Percentiles rank a stretch among this genome's conserved stretches.
These are phyloP conservation scores for Chironomus striatipennis DNA, from an alignment of 1,140 invertebrate species.

Conservation along the genomic window DNA sequence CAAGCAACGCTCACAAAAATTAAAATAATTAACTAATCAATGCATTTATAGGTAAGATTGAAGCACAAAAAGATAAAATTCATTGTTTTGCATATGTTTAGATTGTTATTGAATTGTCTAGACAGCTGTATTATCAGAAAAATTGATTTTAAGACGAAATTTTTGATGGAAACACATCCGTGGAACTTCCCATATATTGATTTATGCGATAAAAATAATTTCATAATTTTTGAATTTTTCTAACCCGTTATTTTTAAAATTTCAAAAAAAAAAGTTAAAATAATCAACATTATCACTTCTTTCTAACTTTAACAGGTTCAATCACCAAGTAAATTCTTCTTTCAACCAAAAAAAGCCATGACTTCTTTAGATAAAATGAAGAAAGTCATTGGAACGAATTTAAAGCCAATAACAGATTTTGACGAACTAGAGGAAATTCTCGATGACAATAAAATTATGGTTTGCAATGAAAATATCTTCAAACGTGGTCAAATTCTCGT, in stretches of 20 bases:
- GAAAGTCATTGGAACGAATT: background rate
- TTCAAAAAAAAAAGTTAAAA: background rate
- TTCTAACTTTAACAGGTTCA: background rate
- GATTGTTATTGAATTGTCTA: too few relatives aligned
- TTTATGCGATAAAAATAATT: too few relatives aligned
- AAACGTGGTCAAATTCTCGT: background rate
- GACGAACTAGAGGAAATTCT: background rate
- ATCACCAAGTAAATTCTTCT: background rate
- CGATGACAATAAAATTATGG: conserved; percentile 25
- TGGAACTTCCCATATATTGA: too few relatives aligned
- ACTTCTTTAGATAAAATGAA: background rate
- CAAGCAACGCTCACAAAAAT: too few relatives aligned
- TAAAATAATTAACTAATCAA: too few relatives aligned
- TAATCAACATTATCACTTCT: too few relatives aligned
- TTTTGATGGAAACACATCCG: too few relatives aligned
- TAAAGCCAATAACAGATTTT: background rate
- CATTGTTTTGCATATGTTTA: too few relatives aligned
- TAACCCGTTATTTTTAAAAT: background rate
- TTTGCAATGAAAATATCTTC: conserved; percentile 25
- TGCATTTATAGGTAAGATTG: too few relatives aligned
- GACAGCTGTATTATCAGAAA: too few relatives aligned
- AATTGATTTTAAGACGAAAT: too few relatives aligned
- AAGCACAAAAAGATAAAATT: too few relatives aligned
- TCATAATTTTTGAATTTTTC: background rate
- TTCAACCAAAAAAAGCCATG: background rate